These are phyloP conservation scores for Panulirus ornatus DNA, from an alignment of 1,140 invertebrate genomes.

Conservation along the genomic window DNA sequence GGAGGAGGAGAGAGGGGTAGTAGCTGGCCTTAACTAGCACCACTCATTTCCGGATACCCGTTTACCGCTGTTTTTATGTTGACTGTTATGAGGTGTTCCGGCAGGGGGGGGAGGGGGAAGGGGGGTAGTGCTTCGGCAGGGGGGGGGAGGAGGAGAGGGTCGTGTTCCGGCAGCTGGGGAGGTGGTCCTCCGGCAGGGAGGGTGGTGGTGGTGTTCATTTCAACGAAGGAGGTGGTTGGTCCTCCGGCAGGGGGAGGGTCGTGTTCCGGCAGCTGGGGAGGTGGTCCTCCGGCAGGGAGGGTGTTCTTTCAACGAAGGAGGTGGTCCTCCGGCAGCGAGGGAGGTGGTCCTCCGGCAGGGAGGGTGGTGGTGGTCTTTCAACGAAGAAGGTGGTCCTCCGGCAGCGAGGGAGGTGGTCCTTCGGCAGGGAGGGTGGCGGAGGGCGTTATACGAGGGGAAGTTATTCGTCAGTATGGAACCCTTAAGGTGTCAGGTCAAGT, in stretches of 20 bases:
- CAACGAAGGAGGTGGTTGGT: background rate
- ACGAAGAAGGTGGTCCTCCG: background rate
- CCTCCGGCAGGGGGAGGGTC: background rate
- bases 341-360: too few relatives aligned
- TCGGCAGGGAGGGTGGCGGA: too few relatives aligned
- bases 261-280: too few relatives aligned
- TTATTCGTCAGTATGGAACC: too few relatives aligned
- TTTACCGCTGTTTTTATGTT: too few relatives aligned
- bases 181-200: background rate
- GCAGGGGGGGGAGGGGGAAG: background rate
- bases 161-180: background rate
- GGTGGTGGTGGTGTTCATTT: background rate
- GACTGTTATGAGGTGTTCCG: too few relatives aligned
- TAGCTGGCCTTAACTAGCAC: too few relatives aligned
- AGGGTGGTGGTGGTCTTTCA: background rate
- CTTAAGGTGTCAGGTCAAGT: too few relatives aligned
- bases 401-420: too few relatives aligned
- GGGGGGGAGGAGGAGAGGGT: background rate
- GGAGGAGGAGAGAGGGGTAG: background rate
- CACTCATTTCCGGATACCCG: too few relatives aligned
- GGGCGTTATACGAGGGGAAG: too few relatives aligned
- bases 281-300: background rate
- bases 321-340: too few relatives aligned
- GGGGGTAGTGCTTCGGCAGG: background rate
- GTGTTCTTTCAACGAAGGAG: background rate